Base-by-base conservation (phyloP, 2,797 vertebrate genomes). In the Syngnathus acus region DNA sequence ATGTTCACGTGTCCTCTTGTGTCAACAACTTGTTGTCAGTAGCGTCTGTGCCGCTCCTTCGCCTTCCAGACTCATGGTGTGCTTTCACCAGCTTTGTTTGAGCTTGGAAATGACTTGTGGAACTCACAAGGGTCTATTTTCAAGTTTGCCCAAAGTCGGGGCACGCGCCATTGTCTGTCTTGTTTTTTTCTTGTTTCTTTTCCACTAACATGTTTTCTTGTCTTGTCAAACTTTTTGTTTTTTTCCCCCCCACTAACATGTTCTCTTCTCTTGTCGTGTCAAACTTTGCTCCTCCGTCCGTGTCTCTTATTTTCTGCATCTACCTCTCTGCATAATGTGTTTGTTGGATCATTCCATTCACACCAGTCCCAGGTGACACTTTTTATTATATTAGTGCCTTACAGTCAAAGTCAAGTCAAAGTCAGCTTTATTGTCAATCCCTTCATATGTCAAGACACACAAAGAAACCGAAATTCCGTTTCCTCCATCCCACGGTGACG, bases 1-100 rank as follows among this genome's bases (percentile, higher is more conserved):
- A 78, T 87, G 69, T 58, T 58, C 86, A 43, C 77, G 69, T 72
- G 72, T 85, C 82, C 72, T 82, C 67, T 84, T 17, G 67, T 73
- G 76, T 73, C 74, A 66, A 80, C 74, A 66, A 80, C 76, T 74
- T n/a, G 51, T 71, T 73, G 32, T 85, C 75, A 73, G 55, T 81
- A 75, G 79, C 65, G 47, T 64, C 58, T 23, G 72, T 84, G 65
- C 84, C 75, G 66, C 71, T 40, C 83, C 69, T 8, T 45, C 70
- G 39, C 6, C 48, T 70, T 66, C 72, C 23, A 7, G 0, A 57
- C 69, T 72, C 71, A 9, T 79, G 58, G 16, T 53, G 71, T 83
- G 78, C 66, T 4, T 42, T 58, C 61, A 26, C 60, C 69, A 67
- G 68, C 80, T 78, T 81, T 71, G 71, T 54, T 55, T 68, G 26